Evolutionary conservation across 2,888 invertebrate species (phyloP), one percentile per base, ranked within the genome.

Genomic region (Lithodes maja): DNA sequence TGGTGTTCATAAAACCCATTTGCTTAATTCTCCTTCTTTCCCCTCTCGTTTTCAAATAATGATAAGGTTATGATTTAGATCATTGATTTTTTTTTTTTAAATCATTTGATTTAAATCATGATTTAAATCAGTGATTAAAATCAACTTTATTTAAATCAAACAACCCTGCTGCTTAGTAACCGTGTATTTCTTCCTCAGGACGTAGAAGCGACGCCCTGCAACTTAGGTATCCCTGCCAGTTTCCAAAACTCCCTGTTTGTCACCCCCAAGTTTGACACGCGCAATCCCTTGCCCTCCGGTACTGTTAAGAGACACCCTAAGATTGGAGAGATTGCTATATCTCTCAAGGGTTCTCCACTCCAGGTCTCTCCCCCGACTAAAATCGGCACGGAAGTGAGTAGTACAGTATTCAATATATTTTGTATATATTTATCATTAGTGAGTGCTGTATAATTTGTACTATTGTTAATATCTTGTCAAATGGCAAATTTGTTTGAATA

Each of bases 231-330:
- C 52, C 55, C 68, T 2, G n/a, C 74, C 12, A 17, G 12, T 9
- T 79, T 61, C 74, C 17, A 53, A 3, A 75, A 80, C 2, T 17
- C 75, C 2, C 49, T 81, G 61, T 49, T 81, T n/a, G 75, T 89
- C 3, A 89, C 88, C 9, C 88, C 88, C 15, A 89, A 89, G 53
- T 89, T 89, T 85, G 85, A 89, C 50, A 71, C 84, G 2, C 80
- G 81, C 33, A 89, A 80, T 49, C 88, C 88, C 52, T 75, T 88
- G n/a, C 84, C 88, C 5, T 55, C 80, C 3, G 84, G 84, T 33
- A 88, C 88, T 5, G 17, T 88, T 55, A 88, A 84, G 74, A 84
- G 88, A 75, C 83, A 78, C 15, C 85, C 88, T 7, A 81, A n/a
- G 17, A 0, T 85, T 17, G 85, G 85, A 50, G 88, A 89, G 17